phyloP scores from a whole-genome alignment of 2,797 vertebrate species.

The Sebastes hubbsi region DNA sequence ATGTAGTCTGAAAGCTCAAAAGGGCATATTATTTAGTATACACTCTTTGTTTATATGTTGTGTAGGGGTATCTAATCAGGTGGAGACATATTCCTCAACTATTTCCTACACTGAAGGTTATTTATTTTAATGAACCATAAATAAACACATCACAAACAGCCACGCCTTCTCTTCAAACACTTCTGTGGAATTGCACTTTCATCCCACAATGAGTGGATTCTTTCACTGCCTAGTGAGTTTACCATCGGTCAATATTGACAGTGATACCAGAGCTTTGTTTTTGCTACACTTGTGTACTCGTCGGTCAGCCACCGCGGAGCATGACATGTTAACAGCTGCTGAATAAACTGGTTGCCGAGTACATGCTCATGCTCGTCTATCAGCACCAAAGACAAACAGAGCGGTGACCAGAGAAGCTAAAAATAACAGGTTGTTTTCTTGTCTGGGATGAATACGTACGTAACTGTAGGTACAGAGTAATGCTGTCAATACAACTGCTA shows the following conservation, averaged over 20 bases:
- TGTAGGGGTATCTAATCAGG: not conserved
- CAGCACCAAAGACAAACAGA: slow-evolving; percentile 35
- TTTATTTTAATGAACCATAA: not conserved
- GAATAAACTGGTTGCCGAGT: slow-evolving; percentile 28
- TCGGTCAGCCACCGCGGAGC: not conserved
- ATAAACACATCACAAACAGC: not conserved
- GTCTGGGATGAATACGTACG: not conserved
- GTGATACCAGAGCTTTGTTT: slow-evolving; percentile 35
- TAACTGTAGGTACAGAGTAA: not conserved
- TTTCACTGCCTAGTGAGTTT: slow-evolving; percentile 50
- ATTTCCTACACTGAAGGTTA: not conserved
- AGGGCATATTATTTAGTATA: not conserved
- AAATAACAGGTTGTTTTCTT: not conserved
- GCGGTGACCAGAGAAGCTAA: slow-evolving; percentile 1
- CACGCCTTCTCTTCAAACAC: not conserved
- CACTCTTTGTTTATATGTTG: not conserved
- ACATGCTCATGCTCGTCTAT: not conserved
- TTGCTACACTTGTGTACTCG: slow-evolving; percentile 20
- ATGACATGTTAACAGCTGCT: slow-evolving; percentile 3
- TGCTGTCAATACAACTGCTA: not conserved
- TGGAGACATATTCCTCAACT: not conserved
- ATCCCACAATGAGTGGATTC: not conserved
- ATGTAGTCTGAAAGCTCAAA: not conserved
- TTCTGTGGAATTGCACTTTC: not conserved
- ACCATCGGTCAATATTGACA: slow-evolving; percentile 67